Evolutionary conservation across 2,113 vertebrate species (phyloP), one percentile per base, ranked within the genome.

Genomic region (Spizaetus ornatus): DNA sequence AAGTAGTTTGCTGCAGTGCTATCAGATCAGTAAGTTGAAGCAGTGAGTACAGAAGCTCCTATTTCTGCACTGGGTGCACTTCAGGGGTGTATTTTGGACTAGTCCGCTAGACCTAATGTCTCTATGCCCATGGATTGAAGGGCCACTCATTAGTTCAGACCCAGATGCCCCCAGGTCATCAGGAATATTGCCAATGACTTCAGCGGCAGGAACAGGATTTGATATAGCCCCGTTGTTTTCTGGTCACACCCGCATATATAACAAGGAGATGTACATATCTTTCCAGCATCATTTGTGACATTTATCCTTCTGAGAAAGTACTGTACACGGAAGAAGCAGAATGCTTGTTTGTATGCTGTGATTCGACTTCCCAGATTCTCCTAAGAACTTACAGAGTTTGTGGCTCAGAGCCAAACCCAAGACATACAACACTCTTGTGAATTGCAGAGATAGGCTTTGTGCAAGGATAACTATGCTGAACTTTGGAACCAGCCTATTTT

Each of bases 221-320:
- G 20, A 58, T 86, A 93, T 52, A 55, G 34, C 11, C 26, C 15
- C 6, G 8, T 83, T 69, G 25, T 88, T 91, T 78, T 74, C 23
- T 53, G 27, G 42, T 61, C n/a, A 79, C 43, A 59, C 38, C n/a
- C 14, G 0, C 61, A 56, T 56, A 40, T 47, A 40, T 34, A 77
- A 66, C 23, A 86, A 77, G 16, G 19, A 81, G 36, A 87, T 19
- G 10, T 79, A 53, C 43, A 3, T 42, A 61, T 23, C 26, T 89
- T 78, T 95, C n/a, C 34, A 48, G 53, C 32, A 32, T 63, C 9
- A 56, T 40, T 63, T 89, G 55, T 94, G 81, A 76, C 72, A 73
- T 86, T 79, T 77, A 34, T 82, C 34, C 18, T 92, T 94, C 82
- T 86, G 62, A 90, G 74, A 94, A 96, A 92, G 27, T 94, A 71